phyloP scores from a whole-genome alignment of 2,113 vertebrate species.

The Notothenia coriiceps region DNA sequence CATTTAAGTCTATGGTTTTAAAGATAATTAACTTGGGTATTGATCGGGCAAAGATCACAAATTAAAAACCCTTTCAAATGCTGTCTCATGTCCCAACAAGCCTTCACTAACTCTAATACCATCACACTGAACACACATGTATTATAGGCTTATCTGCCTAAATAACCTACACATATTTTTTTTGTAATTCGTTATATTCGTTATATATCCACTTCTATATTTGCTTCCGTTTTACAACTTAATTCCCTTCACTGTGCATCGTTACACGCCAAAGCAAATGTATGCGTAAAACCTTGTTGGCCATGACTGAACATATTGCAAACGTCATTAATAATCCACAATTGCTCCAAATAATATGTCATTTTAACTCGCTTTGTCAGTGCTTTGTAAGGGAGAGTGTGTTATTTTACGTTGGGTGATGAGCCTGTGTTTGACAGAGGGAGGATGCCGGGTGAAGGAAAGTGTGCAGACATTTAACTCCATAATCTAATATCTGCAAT shows the following conservation, averaged over 20 bases:
- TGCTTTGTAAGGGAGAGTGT: neutral
- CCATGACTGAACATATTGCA: neutral
- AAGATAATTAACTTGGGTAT: neutral
- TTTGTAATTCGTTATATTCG: no score
- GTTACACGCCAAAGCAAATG: no score
- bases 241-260: no score
- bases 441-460: no score
- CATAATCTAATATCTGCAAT: neutral
- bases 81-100: neutral
- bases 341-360: no score
- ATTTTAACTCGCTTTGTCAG: neutral
- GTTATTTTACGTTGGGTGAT: neutral
- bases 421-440: constrained; percentile 49
- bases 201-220: no score
- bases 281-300: no score
- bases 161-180: no score
- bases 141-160: no score
- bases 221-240: no score
- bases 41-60: neutral
- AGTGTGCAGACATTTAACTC: neutral
- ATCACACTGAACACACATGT: no score
- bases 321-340: neutral
- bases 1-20: neutral
- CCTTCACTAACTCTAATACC: neutral
- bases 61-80: neutral